These are phyloP conservation scores for Eremobia ochroleuca DNA, from an alignment of 2,888 invertebrate genomes.

Conservation along the genomic window DNA sequence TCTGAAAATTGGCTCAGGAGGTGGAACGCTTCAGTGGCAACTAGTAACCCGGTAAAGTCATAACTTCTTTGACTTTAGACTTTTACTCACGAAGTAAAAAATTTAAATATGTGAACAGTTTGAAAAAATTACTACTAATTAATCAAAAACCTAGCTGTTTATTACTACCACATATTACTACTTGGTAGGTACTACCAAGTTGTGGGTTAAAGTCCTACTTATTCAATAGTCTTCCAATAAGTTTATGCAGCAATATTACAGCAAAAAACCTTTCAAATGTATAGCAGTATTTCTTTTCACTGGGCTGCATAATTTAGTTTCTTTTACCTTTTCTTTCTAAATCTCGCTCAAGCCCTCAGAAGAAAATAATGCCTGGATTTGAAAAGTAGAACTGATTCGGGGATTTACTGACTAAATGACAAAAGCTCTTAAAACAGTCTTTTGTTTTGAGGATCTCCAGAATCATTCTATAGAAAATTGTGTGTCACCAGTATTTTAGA, in stretches of 20 bases:
- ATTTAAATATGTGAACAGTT: too few relatives aligned
- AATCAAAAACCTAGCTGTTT: not conserved
- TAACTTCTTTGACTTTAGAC: too few relatives aligned
- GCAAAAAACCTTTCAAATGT: not conserved
- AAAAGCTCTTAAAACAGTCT: conserved; percentile 53
- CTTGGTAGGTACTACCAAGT: not conserved
- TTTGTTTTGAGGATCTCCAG: conserved; percentile 45
- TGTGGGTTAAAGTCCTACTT: not conserved
- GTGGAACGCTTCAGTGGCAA: too few relatives aligned
- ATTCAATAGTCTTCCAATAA: not conserved
- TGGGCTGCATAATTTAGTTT: conserved; percentile 23
- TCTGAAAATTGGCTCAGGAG: not conserved
- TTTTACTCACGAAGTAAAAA: too few relatives aligned
- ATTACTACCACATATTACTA: not conserved
- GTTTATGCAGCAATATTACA: not conserved
- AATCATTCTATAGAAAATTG: not conserved
- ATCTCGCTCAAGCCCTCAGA: conserved; percentile 15
- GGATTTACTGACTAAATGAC: conserved; percentile 48
- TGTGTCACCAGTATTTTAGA: conserved; percentile 9
- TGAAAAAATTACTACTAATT: too few relatives aligned
- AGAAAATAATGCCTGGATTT: conserved; percentile 40
- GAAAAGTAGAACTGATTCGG: conserved; percentile 49
- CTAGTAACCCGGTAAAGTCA: not conserved
- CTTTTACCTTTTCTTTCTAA: conserved; percentile 17
- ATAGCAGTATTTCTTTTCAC: not conserved